These are phyloP conservation scores for Amorpha juglandis DNA, from an alignment of 2,888 invertebrate species.

Conservation along the genomic window DNA sequence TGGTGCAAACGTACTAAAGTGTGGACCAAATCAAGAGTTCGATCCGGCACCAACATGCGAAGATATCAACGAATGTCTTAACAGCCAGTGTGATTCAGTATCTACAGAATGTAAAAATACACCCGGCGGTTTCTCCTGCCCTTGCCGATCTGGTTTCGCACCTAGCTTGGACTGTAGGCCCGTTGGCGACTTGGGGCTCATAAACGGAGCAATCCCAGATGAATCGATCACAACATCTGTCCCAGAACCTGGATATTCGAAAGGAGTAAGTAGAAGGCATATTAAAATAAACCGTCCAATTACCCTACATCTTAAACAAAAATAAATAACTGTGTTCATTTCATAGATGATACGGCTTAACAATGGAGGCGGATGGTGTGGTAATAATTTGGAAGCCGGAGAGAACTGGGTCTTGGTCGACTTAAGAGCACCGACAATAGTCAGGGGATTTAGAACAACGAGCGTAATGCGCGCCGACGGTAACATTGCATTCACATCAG, in stretches of 20 bases:
- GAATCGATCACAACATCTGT: conserved; percentile 94
- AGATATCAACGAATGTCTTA: conserved; percentile 95
- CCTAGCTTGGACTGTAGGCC: conserved; percentile 95
- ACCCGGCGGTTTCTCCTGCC: conserved; percentile 94
- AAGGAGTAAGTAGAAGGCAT: conserved; percentile 85
- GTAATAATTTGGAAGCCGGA: conserved; percentile 92
- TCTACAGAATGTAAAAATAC: conserved; percentile 96
- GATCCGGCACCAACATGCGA: conserved; percentile 94
- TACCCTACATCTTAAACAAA: conserved; percentile 11
- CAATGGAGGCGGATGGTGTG: conserved; percentile 95
- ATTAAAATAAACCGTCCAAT: conserved; percentile 34
- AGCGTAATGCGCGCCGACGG: conserved; percentile 93
- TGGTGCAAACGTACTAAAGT: conserved; percentile 92
- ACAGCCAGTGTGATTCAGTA: conserved; percentile 94
- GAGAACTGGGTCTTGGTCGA: conserved; percentile 95
- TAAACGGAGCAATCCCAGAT: conserved; percentile 95
- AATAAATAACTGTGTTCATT: conserved; percentile 24
- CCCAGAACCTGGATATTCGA: conserved; percentile 91
- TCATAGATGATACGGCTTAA: conserved; percentile 92
- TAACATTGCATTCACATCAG: conserved; percentile 94
- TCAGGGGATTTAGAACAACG: conserved; percentile 95
- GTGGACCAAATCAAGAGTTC: conserved; percentile 93
- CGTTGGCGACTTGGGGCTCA: conserved; percentile 93
- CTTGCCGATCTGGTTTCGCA: conserved; percentile 92
- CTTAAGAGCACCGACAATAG: conserved; percentile 93